phyloP scores from a whole-genome alignment of 1,140 invertebrate species.

The Platorchestia sp. region DNA sequence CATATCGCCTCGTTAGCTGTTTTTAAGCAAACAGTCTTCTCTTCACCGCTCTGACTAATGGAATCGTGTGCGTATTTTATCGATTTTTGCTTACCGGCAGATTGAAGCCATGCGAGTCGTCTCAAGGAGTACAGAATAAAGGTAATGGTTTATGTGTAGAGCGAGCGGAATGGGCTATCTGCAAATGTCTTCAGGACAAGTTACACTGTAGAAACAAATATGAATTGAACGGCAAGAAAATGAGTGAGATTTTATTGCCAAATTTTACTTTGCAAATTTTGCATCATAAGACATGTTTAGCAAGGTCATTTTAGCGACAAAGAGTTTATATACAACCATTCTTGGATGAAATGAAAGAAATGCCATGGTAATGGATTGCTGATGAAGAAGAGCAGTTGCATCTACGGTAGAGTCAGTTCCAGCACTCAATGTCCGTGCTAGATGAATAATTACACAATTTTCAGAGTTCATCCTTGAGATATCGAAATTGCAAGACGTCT shows the following conservation, averaged over 20 bases:
- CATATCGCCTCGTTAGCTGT: conserved; percentile 50
- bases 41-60: background rate
- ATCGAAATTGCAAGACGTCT: background rate
- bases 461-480: background rate
- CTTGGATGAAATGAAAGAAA: background rate
- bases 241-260: background rate
- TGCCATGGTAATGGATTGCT: background rate
- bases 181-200: background rate
- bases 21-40: conserved; percentile 34
- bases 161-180: background rate
- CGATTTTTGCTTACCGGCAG: background rate
- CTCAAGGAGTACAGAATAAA: background rate
- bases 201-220: background rate
- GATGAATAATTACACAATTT: background rate
- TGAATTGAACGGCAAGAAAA: background rate
- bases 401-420: background rate
- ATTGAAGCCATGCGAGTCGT: background rate
- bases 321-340: background rate
- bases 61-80: conserved; percentile 46
- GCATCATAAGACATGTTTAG: background rate
- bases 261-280: background rate
- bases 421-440: too few relatives aligned
- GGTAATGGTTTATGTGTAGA: conserved; percentile 15
- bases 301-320: background rate
- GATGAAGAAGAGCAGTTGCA: background rate